These are phyloP conservation scores for Tethya wilhelma DNA, from an alignment of 37 sponge, comb jelly and placozoan species.

Conservation along the genomic window DNA sequence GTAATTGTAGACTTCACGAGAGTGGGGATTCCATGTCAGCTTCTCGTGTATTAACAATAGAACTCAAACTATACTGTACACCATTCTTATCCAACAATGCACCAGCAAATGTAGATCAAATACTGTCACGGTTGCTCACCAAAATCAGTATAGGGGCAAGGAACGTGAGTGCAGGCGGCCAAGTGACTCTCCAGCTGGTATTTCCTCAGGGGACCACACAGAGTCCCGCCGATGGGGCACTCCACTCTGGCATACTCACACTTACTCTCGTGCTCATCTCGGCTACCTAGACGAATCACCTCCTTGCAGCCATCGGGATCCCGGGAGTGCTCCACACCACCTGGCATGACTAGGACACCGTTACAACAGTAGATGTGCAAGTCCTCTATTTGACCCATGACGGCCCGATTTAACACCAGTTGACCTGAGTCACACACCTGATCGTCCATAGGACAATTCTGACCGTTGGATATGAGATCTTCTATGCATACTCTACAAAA, in stretches of 20 bases:
- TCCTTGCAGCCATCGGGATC: conserved; percentile 78
- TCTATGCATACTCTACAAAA: conserved; percentile 83
- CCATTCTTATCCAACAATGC: not conserved
- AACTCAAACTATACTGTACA: not conserved
- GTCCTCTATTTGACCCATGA: conserved; percentile 80
- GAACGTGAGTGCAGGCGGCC: conserved; percentile 40
- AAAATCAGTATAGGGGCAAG: conserved; percentile 70
- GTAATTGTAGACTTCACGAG: too few relatives aligned
- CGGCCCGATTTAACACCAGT: conserved; percentile 83
- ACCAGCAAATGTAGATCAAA: not conserved
- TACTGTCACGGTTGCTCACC: conserved; percentile 37
- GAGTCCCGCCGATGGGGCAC: conserved; percentile 73
- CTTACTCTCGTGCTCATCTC: conserved; percentile 71
- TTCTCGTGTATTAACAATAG: not conserved
- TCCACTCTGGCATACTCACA: conserved; percentile 60
- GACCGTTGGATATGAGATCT: conserved; percentile 5
- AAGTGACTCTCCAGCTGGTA: conserved; percentile 71
- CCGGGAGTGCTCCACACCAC: conserved; percentile 14
- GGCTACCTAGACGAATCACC: conserved; percentile 58
- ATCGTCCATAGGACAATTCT: conserved; percentile 74
- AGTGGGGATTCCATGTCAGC: too few relatives aligned
- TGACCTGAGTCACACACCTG: conserved; percentile 54
- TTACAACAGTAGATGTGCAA: conserved; percentile 84
- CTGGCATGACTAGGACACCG: conserved; percentile 42
- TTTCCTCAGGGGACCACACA: conserved; percentile 67